phyloP scores from a whole-genome alignment of 1,140 invertebrate species.

The Tetramorium simillimum region DNA sequence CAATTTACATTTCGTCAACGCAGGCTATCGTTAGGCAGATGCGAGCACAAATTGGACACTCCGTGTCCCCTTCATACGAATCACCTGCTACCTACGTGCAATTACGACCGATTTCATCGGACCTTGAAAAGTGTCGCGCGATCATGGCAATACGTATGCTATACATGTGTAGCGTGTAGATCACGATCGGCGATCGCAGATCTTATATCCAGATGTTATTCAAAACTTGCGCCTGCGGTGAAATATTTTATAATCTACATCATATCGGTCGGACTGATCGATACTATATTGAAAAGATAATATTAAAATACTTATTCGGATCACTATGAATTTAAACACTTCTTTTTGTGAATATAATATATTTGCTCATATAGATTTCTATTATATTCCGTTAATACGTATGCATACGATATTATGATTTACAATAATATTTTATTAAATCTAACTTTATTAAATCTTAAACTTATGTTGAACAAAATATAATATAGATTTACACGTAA shows the following conservation, averaged over 20 bases:
- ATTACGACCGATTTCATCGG: slow-evolving; percentile 80
- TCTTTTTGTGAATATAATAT: neutral
- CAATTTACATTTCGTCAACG: slow-evolving; percentile 82
- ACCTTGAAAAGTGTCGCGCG: slow-evolving; percentile 79
- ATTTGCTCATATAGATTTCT: too few species aligned
- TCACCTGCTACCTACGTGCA: slow-evolving; percentile 78
- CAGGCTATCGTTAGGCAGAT: slow-evolving; percentile 81
- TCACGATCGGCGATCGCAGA: slow-evolving; percentile 66
- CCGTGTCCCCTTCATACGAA: slow-evolving; percentile 70
- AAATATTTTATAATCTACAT: slow-evolving; percentile 39
- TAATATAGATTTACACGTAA: neutral
- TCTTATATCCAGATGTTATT: slow-evolving; percentile 34
- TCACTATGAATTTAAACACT: neutral
- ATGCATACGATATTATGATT: neutral
- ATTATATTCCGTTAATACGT: neutral
- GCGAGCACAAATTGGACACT: slow-evolving; percentile 79
- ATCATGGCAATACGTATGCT: slow-evolving; percentile 66
- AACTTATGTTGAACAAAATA: neutral
- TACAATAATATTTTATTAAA: neutral
- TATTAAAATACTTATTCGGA: neutral
- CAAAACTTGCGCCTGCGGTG: slow-evolving; percentile 34
- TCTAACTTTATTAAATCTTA: neutral
- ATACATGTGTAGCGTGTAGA: slow-evolving; percentile 47
- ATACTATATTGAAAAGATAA: neutral
- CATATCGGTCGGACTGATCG: slow-evolving; percentile 8